phyloP scores from a whole-genome alignment of 1,140 invertebrate genomes.

The Drosophila baimaii region DNA sequence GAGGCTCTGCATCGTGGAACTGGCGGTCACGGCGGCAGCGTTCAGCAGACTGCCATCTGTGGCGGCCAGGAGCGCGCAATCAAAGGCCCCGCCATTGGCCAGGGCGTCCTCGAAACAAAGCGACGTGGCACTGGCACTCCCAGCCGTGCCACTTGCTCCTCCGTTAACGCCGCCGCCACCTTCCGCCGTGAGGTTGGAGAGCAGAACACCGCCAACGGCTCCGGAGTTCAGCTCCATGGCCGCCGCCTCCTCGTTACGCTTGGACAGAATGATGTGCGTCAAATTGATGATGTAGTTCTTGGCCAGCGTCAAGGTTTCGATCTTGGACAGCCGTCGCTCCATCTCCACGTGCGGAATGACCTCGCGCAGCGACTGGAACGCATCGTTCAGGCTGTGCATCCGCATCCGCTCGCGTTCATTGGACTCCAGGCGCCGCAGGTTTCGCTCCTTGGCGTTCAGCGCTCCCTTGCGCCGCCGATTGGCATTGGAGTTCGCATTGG shows the following conservation, averaged over 20 bases:
- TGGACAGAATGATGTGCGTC: constrained; percentile 91
- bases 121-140: constrained; percentile 19
- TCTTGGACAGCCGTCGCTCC: constrained; percentile 93
- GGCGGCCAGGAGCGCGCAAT: constrained; percentile 72
- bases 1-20: constrained; percentile 52
- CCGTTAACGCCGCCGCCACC: constrained; percentile 1
- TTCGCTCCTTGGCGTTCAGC: constrained; percentile 91
- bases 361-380: constrained; percentile 92
- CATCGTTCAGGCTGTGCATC: constrained; percentile 95
- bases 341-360: constrained; percentile 95
- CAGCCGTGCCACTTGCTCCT: constrained; percentile 13
- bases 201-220: constrained; percentile 64
- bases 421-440: constrained; percentile 92
- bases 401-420: constrained; percentile 94
- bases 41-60: constrained; percentile 59
- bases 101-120: constrained; percentile 68
- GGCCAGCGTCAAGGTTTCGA: constrained; percentile 93
- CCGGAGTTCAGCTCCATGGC: constrained; percentile 77
- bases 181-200: constrained; percentile 55
- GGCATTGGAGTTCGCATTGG: constrained; percentile 59
- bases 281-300: constrained; percentile 96
- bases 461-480: constrained; percentile 88
- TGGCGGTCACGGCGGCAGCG: constrained; percentile 48
- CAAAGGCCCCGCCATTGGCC: constrained; percentile 57
- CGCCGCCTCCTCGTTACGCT: constrained; percentile 84